Evolutionary conservation across 2,888 invertebrate species (phyloP).

Genomic region (Litoditis marina): DNA sequence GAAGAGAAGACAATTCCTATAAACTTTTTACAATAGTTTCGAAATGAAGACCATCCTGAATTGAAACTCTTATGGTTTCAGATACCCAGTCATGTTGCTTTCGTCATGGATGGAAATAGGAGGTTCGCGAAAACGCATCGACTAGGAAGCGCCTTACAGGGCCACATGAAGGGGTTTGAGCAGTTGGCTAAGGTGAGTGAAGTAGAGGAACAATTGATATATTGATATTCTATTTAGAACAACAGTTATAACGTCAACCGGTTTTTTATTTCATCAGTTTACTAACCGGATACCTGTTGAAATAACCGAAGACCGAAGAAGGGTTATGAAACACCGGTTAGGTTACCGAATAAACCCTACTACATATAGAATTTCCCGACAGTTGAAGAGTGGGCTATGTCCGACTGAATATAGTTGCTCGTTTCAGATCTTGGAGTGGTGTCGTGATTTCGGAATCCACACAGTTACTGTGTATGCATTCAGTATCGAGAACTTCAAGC

Average conservation of each 20-base stretch:
- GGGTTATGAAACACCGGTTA: too few relatives aligned
- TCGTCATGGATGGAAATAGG: slow-evolving; percentile 98
- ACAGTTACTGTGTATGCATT: slow-evolving; percentile 98
- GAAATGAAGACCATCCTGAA: too few relatives aligned
- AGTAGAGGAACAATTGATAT: too few relatives aligned
- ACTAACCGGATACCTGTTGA: too few relatives aligned
- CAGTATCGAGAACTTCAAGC: slow-evolving; percentile 96
- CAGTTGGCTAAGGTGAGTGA: slow-evolving; percentile 64
- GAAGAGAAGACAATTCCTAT: not conserved
- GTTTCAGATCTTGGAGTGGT: slow-evolving; percentile 77
- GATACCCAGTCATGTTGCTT: slow-evolving; percentile 85
- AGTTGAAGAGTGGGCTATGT: not conserved
- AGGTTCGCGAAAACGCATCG: slow-evolving; percentile 81
- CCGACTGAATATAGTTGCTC: not conserved
- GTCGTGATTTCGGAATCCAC: slow-evolving; percentile 81
- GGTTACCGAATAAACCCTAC: too few relatives aligned
- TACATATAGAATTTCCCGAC: too few relatives aligned
- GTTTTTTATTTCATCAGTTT: too few relatives aligned
- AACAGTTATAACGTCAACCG: too few relatives aligned
- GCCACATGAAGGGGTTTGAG: slow-evolving; percentile 70
- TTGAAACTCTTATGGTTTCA: slow-evolving; percentile 52
- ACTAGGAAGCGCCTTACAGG: slow-evolving; percentile 72
- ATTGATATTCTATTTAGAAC: not conserved
- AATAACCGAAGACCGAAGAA: too few relatives aligned
- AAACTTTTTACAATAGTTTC: too few relatives aligned